phyloP scores from a whole-genome alignment of 2,797 vertebrate genomes.

The Tamandua tetradactyla region DNA sequence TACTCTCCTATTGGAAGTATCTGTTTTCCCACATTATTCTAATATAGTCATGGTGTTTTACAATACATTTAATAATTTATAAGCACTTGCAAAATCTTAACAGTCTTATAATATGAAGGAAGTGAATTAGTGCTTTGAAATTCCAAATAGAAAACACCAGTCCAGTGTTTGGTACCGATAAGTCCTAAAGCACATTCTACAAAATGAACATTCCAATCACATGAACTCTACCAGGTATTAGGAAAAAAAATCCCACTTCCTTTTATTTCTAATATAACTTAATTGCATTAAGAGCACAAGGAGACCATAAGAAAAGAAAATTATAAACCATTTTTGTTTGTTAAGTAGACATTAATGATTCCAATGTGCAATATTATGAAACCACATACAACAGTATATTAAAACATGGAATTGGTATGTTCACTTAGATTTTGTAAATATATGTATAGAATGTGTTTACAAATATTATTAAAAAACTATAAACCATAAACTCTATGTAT shows the following conservation, averaged over 20 bases:
- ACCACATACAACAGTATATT: not conserved
- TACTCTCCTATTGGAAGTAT: not conserved
- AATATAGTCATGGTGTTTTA: not conserved
- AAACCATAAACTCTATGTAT: no score
- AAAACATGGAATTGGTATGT: not conserved
- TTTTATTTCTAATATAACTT: not conserved
- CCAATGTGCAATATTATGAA: not conserved
- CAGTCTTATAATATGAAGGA: not conserved
- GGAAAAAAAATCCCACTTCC: not conserved
- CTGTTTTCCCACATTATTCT: not conserved
- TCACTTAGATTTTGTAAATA: not conserved
- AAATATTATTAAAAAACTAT: no score
- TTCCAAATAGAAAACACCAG: not conserved
- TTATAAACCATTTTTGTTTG: not conserved
- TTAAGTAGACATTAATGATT: not conserved
- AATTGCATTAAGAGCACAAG: not conserved
- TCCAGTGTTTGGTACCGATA: not conserved
- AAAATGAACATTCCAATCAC: not conserved
- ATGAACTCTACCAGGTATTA: not conserved
- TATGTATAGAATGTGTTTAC: not conserved
- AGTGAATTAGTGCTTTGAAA: not conserved
- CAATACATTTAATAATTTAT: not conserved
- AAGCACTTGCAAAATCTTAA: not conserved
- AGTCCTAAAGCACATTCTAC: not conserved
- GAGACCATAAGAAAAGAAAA: not conserved